A percentile compares a stretch with the other conserved stretches of the same genome.
These are phyloP conservation scores for Epinephelus lanceolatus DNA, from an alignment of 2,113 vertebrate genomes.

Conservation along the genomic window DNA sequence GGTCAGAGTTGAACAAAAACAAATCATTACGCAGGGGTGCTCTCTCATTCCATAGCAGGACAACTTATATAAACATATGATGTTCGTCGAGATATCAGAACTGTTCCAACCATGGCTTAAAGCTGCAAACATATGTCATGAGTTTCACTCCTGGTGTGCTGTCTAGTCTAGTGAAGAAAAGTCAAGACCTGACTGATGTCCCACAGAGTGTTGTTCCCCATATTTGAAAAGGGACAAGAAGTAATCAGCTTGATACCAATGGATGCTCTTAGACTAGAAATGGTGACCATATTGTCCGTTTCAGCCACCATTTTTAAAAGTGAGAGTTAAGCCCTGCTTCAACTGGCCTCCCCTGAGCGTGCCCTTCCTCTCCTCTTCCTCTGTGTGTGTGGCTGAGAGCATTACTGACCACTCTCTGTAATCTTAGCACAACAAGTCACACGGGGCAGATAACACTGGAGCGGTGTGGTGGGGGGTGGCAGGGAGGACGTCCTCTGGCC, in stretches of 20 bases:
- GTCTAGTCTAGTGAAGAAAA: slow-evolving; percentile 22
- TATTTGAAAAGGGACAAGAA: slow-evolving; percentile 10
- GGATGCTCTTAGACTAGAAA: neutral
- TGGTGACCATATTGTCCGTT: too few relatives aligned
- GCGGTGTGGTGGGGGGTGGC: slow-evolving; percentile 22
- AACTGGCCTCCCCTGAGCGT: neutral
- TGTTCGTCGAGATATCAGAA: slow-evolving; percentile 37
- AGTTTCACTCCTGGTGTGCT: slow-evolving; percentile 16
- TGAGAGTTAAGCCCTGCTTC: too few relatives aligned
- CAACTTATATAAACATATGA: slow-evolving; percentile 59
- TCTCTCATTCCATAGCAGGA: slow-evolving; percentile 28
- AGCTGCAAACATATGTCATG: slow-evolving; percentile 40
- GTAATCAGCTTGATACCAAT: neutral
- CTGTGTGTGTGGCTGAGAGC: neutral
- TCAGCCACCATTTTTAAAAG: too few relatives aligned
- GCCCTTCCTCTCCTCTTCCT: neutral
- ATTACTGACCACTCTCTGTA: slow-evolving; percentile 24
- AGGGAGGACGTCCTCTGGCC: slow-evolving; percentile 58
- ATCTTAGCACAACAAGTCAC: slow-evolving; percentile 58
- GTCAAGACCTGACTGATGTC: slow-evolving; percentile 12
- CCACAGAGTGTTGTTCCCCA: slow-evolving; percentile 1
- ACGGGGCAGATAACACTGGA: slow-evolving; percentile 47
- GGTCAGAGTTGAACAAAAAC: slow-evolving; percentile 60
- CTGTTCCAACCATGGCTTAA: slow-evolving; percentile 36
- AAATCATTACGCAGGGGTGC: slow-evolving; percentile 37